phyloP scores from a whole-genome alignment of 2,888 invertebrate species.

The Drosophila barbarae region DNA sequence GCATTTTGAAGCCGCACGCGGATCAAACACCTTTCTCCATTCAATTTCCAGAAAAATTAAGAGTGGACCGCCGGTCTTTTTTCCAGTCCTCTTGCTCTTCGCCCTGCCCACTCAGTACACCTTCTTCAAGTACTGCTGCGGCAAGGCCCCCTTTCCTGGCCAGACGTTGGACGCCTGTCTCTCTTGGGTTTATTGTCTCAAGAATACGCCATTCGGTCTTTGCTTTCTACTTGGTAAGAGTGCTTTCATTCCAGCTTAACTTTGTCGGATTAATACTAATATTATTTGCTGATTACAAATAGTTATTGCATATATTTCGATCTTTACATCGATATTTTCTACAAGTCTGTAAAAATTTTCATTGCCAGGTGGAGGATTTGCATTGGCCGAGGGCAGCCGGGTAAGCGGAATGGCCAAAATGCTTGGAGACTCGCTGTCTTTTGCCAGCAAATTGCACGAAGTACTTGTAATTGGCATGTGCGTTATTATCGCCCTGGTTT shows the following conservation, averaged over 20 bases:
- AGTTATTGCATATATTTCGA: too few relatives aligned
- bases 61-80: conserved; percentile 83
- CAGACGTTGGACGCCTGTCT: conserved; percentile 83
- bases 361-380: conserved; percentile 89
- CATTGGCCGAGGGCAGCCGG: conserved; percentile 90
- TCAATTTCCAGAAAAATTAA: conserved; percentile 50
- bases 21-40: background rate
- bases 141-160: conserved; percentile 56
- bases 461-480: conserved; percentile 84
- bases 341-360: background rate
- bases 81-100: conserved; percentile 87
- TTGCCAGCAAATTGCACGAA: conserved; percentile 82
- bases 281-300: background rate
- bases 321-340: too few relatives aligned
- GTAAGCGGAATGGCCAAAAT: conserved; percentile 87
- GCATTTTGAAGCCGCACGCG: too few relatives aligned
- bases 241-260: background rate
- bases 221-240: conserved; percentile 86
- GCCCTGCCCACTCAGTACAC: conserved; percentile 88
- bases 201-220: conserved; percentile 92
- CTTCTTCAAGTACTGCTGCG: conserved; percentile 84
- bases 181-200: conserved; percentile 89
- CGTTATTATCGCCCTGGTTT: conserved; percentile 84
- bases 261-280: background rate
- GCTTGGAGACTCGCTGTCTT: conserved; percentile 86